Conservation (phyloP, 2,797 vertebrate species). For the Bufotes viridis region DNA sequence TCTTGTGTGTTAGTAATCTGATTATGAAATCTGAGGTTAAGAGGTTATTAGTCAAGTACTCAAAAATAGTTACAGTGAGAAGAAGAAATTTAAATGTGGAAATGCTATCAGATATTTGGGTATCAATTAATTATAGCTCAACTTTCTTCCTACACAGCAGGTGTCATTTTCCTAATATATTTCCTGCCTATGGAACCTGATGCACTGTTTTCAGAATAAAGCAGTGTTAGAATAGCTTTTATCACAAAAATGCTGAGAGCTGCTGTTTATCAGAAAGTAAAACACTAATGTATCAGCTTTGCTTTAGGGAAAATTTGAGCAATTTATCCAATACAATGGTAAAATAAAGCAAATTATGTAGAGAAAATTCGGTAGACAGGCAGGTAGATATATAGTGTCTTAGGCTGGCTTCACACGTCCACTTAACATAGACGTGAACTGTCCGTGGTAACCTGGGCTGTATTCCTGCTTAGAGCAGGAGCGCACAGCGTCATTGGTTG, state of each 20-base stretch:
- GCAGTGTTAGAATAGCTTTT: slow-evolving; percentile 55
- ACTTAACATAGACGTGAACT: too few relatives aligned
- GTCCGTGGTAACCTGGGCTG: too few relatives aligned
- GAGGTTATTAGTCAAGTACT: slow-evolving; percentile 30
- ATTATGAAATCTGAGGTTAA: slow-evolving; percentile 34
- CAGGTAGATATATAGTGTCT: too few relatives aligned
- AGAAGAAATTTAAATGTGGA: slow-evolving; percentile 40
- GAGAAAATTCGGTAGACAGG: neutral
- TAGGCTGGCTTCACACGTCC: too few relatives aligned
- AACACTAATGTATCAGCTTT: neutral
- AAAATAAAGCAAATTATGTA: slow-evolving; percentile 24
- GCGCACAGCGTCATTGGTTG: too few relatives aligned
- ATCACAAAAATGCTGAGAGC: slow-evolving; percentile 50
- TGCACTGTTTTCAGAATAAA: slow-evolving; percentile 57
- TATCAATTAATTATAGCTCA: slow-evolving; percentile 46
- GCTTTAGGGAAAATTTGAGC: slow-evolving; percentile 20
- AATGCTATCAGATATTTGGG: slow-evolving; percentile 49
- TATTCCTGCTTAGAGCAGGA: too few relatives aligned
- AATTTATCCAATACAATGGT: slow-evolving; percentile 41
- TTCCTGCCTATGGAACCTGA: slow-evolving; percentile 56
- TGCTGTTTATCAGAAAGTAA: slow-evolving; percentile 22
- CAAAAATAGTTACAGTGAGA: slow-evolving; percentile 17
- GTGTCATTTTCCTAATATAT: slow-evolving; percentile 57
- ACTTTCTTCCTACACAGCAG: slow-evolving; percentile 42
- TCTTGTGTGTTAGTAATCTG: slow-evolving; percentile 10